phyloP scores from a whole-genome alignment of 2,888 invertebrate species.

The Lepidocyrtinus sp. region DNA sequence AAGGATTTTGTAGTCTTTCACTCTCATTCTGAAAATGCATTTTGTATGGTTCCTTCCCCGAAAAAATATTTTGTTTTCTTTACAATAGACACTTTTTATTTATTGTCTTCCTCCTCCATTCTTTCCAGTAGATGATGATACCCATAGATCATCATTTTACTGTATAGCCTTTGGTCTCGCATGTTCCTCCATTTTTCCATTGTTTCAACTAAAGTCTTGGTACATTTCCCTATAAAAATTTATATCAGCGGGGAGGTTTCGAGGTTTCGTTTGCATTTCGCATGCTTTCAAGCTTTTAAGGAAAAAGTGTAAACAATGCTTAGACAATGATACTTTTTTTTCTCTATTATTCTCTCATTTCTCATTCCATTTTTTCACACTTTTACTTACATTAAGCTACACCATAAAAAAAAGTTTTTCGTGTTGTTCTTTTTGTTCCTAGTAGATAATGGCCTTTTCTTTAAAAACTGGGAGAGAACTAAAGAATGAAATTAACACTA shows the following conservation, averaged over 20 bases:
- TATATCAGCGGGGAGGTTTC: neutral
- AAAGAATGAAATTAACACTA: neutral
- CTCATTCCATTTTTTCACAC: slow-evolving; percentile 55
- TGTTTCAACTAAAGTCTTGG: neutral
- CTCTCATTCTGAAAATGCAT: too few species aligned
- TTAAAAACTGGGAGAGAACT: neutral
- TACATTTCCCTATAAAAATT: too few species aligned
- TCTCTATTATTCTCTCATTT: slow-evolving; percentile 50
- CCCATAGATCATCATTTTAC: slow-evolving; percentile 9
- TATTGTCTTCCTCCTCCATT: slow-evolving; percentile 65
- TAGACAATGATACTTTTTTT: slow-evolving; percentile 45
- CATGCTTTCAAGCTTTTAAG: neutral
- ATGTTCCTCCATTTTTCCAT: neutral
- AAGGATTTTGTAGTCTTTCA: too few species aligned
- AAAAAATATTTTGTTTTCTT: too few species aligned
- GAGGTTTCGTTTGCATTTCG: neutral
- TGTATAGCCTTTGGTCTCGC: neutral
- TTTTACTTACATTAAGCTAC: slow-evolving; percentile 17
- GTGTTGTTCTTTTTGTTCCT: slow-evolving; percentile 22
- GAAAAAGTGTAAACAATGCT: neutral
- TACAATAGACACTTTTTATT: slow-evolving; percentile 67
- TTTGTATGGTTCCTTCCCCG: too few species aligned
- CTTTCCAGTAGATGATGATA: slow-evolving; percentile 44
- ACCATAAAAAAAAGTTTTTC: slow-evolving; percentile 32
- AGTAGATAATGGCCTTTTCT: slow-evolving; percentile 20